Base-by-base conservation (phyloP, 1,140 invertebrate genomes). In the Macrobrachium rosenbergii region DNA sequence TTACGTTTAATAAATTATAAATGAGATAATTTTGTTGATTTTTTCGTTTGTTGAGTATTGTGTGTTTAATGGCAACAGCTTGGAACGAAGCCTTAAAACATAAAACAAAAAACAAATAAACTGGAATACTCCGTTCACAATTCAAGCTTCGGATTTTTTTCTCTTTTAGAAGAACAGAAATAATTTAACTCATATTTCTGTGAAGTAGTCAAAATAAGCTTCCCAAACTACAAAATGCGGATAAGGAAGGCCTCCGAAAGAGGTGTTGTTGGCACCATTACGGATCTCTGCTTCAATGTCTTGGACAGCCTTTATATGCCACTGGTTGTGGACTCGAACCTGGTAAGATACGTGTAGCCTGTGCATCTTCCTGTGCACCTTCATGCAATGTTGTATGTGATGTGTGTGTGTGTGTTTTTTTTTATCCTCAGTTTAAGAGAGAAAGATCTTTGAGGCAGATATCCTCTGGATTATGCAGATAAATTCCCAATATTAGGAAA, bases 211-310 rank as follows among this genome's bases (percentile, higher is more conserved):
- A 52, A 5, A 2, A 10, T 52, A 52, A 52, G 7, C 52, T 52
- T 52, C 52, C 52, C 7, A 12, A 52, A 12, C 52, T 10, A 52
- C 52, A 52, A 52, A 52, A 52, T 52, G 72, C 8, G 2, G 72
- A 77, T n/a, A 21, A 19, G 79, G 3, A 21, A 72, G 21, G 67
- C 52, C 37, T 82, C 80, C 8, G 28, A 52, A 6, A 19, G n/a
- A 62, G n/a, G 80, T n/a, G 17, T 82, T 43, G 64, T 82, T 16
- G 80, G 80, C 16, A 58, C 80, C 63, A 82, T 82, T 28, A 72
- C 80, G 6, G 80, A 72, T 64, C 80, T 82, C 12, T 82, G 64
- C 64, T 82, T 82, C 80, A 58, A 21, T 37, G 64, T 58, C 17
- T 64, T 82, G 10, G 63, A 82, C 21, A 72, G 62, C 63, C 43